A percentile compares a stretch with the other conserved stretches of the same genome.
These are phyloP conservation scores for Prosapia bicincta DNA, from an alignment of 2,888 invertebrate genomes.

Conservation along the genomic window DNA sequence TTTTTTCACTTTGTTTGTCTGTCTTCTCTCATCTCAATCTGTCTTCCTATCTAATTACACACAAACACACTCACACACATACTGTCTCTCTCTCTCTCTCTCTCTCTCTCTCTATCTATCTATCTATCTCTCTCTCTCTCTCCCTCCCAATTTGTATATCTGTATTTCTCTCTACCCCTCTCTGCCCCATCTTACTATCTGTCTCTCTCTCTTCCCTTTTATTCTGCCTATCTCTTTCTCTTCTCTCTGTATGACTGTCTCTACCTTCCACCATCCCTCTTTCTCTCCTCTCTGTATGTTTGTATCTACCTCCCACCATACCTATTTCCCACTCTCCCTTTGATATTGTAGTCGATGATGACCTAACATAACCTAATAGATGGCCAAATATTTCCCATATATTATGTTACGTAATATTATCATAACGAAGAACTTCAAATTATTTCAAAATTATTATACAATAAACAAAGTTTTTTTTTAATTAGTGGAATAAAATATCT, in stretches of 20 bases:
- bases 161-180: neutral
- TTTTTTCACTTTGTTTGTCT: neutral
- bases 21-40: slow-evolving; percentile 1
- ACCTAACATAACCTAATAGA: too few relatives aligned
- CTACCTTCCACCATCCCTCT: neutral
- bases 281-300: neutral
- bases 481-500: too few relatives aligned
- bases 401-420: too few relatives aligned
- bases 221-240: neutral
- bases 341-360: too few relatives aligned
- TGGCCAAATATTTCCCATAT: too few relatives aligned
- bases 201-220: neutral
- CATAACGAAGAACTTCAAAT: too few relatives aligned
- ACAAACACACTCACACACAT: neutral
- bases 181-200: neutral
- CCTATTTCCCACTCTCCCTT: neutral
- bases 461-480: too few relatives aligned
- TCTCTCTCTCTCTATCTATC: neutral
- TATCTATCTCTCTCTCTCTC: neutral
- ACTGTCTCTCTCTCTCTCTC: neutral
- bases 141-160: neutral
- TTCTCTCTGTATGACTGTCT: neutral
- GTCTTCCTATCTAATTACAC: neutral
- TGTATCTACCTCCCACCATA: neutral
- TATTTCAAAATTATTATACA: too few relatives aligned